Base-by-base conservation (phyloP, 2,797 vertebrate genomes). In the Tadarida brasiliensis region DNA sequence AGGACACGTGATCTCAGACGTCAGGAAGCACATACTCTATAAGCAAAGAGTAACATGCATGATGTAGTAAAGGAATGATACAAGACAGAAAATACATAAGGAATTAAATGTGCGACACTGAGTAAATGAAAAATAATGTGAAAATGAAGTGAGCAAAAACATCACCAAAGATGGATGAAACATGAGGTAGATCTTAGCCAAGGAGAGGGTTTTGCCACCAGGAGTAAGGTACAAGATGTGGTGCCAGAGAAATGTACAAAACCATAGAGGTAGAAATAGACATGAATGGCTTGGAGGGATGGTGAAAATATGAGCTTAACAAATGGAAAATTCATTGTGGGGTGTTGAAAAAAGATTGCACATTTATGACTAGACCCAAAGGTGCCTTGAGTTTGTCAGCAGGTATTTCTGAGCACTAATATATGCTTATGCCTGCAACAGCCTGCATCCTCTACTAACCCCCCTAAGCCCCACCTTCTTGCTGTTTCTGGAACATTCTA, bases 401-500 rank as follows among this genome's bases (percentile, higher is more conserved):
- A 82, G 44, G 5, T 68, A 4, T 68, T n/a, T 84, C 33, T 78
- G 86, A 76, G 5, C 5, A 56, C n/a, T n/a, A 61, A n/a, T 11
- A 54, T 51, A 71, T 35, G 16, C 33, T 11, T 57, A 0, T 57
- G 30, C 28, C 70, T 76, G 12, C 11, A 54, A 78, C 0, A 91
- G 56, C 54, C 87, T 71, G 22, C 26, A 51, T 87, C 39, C 44
- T 86, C 73, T 89, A 33, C 16, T 57, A 68, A 80, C 11, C 4
- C 7, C 4, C 4, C 9, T 2, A 57, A 33, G 24, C 65, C 44
- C 44, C 11, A 0, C 44, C 6, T 59, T 16, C n/a, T 82, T 88
- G n/a, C 33, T 90, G 71, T 80, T 91, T 96, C 74, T 91, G 19
- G 51, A 85, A 71, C 26, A 56, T 76, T 93, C 70, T 76, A 56